Base-by-base conservation (phyloP, 2,113 vertebrate genomes). In the Takifugu flavidus region DNA sequence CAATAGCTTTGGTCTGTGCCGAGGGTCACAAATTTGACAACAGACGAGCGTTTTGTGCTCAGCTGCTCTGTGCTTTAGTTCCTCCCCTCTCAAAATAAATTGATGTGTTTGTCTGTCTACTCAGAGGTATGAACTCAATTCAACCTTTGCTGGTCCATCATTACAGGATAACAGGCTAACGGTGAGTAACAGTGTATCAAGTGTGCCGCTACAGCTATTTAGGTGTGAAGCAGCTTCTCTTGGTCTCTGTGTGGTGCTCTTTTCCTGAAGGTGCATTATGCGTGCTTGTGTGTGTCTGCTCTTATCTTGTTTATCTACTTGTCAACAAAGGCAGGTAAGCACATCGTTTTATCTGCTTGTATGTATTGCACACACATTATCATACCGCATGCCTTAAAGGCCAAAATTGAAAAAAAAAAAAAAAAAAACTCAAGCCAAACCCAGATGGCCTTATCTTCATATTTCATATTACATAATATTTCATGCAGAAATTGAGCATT, bases 251-350 rank as follows among this genome's bases (percentile, higher is more conserved):
- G 57, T 25, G 13, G 57, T 26, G 0, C 15, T 43, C 20, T 50
- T 68, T 51, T 50, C 53, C 0, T n/a, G 57, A 72, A 47, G 15
- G 20, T 53, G 55, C 20, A 50, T 49, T 45, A 68, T 53, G 58
- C 7, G 3, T 34, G 56, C 47, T 10, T 47, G 46, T 52, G 49
- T 58, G 49, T 26, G 5, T 15, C 5, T 60, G 45, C 39, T 65
- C 53, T 1, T 62, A 63, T 66, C 52, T 62, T 62, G 53, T 66
- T 75, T 57, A 74, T 62, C 60, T 56, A 52, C n/a, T 49, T 46
- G 55, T 63, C 44, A 82, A 62, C 58, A 65, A 62, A 74, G 12
- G 55, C 11, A 4, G 20, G 28, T 45, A 12, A 52, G 27, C 46
- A 56, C 44, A 50, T 50, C 45, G 46, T 53, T 67, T 56, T 67